A percentile compares a stretch with the other conserved stretches of the same genome.
Evolutionary conservation across 2,797 vertebrate genomes (phyloP).

Genomic region (Ambastaia sidthimunki): DNA sequence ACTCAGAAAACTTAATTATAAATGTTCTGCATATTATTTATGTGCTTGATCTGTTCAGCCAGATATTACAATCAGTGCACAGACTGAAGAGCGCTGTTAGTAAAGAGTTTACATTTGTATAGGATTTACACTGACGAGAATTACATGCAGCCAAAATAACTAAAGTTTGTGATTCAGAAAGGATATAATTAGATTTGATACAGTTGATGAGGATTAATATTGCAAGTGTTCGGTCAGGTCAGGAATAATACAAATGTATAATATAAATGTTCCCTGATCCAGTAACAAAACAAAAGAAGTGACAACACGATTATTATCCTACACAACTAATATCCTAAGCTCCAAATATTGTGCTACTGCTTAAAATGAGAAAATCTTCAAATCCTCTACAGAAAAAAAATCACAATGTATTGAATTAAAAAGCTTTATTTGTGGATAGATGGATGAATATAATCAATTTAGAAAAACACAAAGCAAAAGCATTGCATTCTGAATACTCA

Average conservation of each 20-base stretch:
- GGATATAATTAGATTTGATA: slow-evolving; percentile 21
- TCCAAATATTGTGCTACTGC: background rate
- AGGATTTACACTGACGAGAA: background rate
- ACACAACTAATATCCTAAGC: slow-evolving; percentile 1
- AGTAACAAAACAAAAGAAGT: slow-evolving; percentile 20
- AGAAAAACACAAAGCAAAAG: no score
- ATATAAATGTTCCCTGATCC: slow-evolving; percentile 18
- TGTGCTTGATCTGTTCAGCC: background rate
- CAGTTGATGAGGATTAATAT: slow-evolving; percentile 16
- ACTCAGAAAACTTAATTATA: background rate
- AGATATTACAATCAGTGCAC: no score
- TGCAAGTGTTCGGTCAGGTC: slow-evolving; percentile 14
- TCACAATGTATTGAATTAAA: background rate
- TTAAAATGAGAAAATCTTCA: background rate
- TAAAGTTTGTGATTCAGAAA: background rate
- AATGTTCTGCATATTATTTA: background rate
- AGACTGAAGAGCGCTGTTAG: background rate
- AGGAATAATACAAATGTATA: slow-evolving; percentile 28
- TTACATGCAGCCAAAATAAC: background rate
- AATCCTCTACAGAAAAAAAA: no score
- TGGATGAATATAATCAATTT: no score
- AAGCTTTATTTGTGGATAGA: no score
- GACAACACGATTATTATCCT: background rate
- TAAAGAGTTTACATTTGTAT: slow-evolving; percentile 6
- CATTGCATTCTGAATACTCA: no score